A percentile compares a stretch with the other conserved stretches of the same genome.
Conservation (phyloP, 2,797 vertebrate genomes). For the Chloroceryle inda region DNA sequence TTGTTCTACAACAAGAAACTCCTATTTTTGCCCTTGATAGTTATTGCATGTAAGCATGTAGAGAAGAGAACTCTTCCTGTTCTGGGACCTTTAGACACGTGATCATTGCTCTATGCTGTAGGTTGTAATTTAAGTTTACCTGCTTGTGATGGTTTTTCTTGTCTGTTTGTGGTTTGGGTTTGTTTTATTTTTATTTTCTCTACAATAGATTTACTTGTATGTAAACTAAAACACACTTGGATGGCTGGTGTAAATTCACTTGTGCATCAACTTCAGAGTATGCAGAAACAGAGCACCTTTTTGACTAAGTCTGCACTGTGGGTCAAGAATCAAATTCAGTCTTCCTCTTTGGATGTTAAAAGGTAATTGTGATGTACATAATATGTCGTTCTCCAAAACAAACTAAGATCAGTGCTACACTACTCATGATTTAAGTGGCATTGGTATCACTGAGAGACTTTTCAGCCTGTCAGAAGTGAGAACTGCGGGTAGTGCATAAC, state of each 20-base stretch:
- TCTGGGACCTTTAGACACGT: not conserved
- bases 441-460: not conserved
- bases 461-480: not conserved
- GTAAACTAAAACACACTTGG: conserved; percentile 91
- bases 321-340: conserved; percentile 90
- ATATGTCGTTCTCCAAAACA: not conserved
- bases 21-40: not conserved
- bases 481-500: not conserved
- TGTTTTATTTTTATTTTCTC: not conserved
- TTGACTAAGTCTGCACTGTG: conserved; percentile 87
- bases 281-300: conserved; percentile 85
- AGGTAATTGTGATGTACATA: conserved; percentile 80
- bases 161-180: not conserved
- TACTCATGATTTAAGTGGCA: not conserved
- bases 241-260: conserved; percentile 87
- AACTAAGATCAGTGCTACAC: not conserved
- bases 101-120: not conserved
- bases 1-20: not conserved
- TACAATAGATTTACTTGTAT: conserved; percentile 85
- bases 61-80: not conserved
- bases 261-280: conserved; percentile 81
- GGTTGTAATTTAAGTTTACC: not conserved
- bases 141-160: not conserved
- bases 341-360: conserved; percentile 83
- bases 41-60: not conserved